Evolutionary conservation across 2,888 invertebrate genomes (phyloP).

Genomic region (Augiades crinisus): DNA sequence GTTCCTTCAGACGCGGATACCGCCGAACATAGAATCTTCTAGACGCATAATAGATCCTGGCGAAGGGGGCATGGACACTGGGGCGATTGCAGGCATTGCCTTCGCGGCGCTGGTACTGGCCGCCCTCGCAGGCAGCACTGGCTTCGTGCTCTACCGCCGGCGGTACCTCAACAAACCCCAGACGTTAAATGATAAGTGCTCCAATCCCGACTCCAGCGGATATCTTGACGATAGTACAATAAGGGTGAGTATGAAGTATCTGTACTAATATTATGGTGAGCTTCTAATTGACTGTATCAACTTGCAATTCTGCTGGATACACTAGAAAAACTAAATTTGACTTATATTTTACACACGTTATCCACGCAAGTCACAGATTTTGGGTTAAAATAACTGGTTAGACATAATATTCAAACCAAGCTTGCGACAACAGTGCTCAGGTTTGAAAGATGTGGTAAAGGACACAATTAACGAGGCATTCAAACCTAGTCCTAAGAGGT

Average conservation of each 20-base stretch:
- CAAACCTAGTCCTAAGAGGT: too few species aligned
- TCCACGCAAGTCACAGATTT: too few species aligned
- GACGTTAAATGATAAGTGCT: slow-evolving; percentile 90
- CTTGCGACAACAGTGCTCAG: too few species aligned
- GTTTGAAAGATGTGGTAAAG: too few species aligned
- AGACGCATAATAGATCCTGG: slow-evolving; percentile 60
- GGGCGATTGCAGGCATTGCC: slow-evolving; percentile 85
- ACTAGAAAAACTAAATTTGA: too few species aligned
- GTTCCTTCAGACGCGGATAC: slow-evolving; percentile 66
- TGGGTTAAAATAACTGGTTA: too few species aligned
- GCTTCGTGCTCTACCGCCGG: slow-evolving; percentile 85
- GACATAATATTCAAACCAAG: too few species aligned
- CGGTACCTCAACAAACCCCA: slow-evolving; percentile 91
- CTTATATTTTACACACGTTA: too few species aligned
- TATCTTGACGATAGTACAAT: slow-evolving; percentile 94
- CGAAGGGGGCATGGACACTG: slow-evolving; percentile 76
- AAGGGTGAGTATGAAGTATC: slow-evolving; percentile 87
- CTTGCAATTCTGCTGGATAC: too few species aligned
- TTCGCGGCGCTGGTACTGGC: slow-evolving; percentile 84
- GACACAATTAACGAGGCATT: too few species aligned
- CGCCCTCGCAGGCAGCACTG: slow-evolving; percentile 83
- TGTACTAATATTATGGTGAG: too few species aligned
- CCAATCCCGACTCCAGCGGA: slow-evolving; percentile 93
- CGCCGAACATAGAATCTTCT: slow-evolving; percentile 66
- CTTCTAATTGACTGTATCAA: too few species aligned